Base-by-base conservation (phyloP, 1,140 invertebrate species). In the Calliphora vicina region DNA sequence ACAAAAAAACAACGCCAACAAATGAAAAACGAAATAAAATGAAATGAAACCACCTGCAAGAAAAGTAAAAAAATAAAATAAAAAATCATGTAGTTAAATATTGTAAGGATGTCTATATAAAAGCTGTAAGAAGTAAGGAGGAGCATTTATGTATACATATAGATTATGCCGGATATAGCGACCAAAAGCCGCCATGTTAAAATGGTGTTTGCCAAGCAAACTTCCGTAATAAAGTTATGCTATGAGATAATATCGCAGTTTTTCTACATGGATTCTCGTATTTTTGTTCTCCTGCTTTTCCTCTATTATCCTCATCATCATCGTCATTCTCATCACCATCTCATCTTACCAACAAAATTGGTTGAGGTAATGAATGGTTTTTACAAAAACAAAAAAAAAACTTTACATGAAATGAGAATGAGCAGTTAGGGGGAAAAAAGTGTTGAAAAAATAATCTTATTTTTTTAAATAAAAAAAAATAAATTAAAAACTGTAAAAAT, bases 201-300 rank as follows among this genome's bases (percentile, higher is more conserved):
- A 84, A 84, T 29, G 50, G 72, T 26, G 57, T 80, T 57, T 83
- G 76, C 25, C 26, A n/a, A 26, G 67, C 27, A 86, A 87, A 87
- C 85, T 89, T 87, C 83, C 85, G 84, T 89, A 87, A 89, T 89
- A 84, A 89, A 88, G 88, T 88, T 89, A 89, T 86, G 85, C 86
- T 87, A n/a, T n/a, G n/a, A 45, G 87, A 87, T 88, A 87, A 85
- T 87, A 88, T 87, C 86, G 61, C 61, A 23, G 6, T 67, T 67
- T 67, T 20, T 67, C 20, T 50, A 50, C 4, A 50, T 15, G 45
- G 12, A 17, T n/a, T 50, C 45, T 50, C 17, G 15, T 50, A 12
- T n/a, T n/a, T n/a, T n/a, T n/a, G n/a, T 50, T 67, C 61, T 23
- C 10, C 61, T 67, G 17, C 61, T 67, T 67, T 57, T 57, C 12